These are phyloP conservation scores for Lanistes nyassanus DNA, from an alignment of 1,140 invertebrate genomes.

Conservation along the genomic window DNA sequence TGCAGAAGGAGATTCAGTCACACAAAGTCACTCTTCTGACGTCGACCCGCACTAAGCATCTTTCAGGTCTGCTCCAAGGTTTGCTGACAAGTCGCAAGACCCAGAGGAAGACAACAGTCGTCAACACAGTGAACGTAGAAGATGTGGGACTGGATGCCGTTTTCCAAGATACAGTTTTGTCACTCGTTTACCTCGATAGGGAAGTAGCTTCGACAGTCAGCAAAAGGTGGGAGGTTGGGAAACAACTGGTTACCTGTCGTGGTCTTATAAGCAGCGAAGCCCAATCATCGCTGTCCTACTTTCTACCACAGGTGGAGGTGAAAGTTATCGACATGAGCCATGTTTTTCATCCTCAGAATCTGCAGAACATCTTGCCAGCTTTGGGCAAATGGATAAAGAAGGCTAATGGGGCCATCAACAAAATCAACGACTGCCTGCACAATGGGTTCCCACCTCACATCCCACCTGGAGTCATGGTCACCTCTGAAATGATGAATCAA, in stretches of 20 bases:
- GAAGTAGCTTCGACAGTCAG: constrained; percentile 13
- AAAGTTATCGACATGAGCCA: constrained; percentile 13
- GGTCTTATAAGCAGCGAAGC: constrained; percentile 11
- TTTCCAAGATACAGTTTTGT: constrained; percentile 19
- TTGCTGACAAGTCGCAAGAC: constrained; percentile 23
- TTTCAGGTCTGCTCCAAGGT: constrained; percentile 12
- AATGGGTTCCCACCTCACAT: constrained; percentile 16
- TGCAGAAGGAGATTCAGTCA: constrained; percentile 3
- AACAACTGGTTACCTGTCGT: constrained; percentile 1
- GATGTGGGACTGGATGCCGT: constrained; percentile 11
- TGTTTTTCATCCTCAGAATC: constrained; percentile 22
- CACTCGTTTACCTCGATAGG: constrained; percentile 25
- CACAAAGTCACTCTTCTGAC: constrained; percentile 16
- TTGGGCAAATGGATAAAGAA: constrained; percentile 26
- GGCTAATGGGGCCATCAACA: constrained; percentile 10
- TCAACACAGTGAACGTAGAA: constrained; percentile 26
- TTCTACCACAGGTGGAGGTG: constrained; percentile 26
- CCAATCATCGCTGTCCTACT: constrained; percentile 21
- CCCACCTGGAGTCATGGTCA: constrained; percentile 8
- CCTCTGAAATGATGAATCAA: not conserved
- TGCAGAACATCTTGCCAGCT: constrained; percentile 2
- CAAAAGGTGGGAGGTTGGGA: constrained; percentile 16
- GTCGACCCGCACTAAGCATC: not conserved
- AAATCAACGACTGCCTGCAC: constrained; percentile 25
- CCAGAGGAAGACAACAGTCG: constrained; percentile 13